Evolutionary conservation across 2,888 invertebrate species (phyloP), one percentile per base, ranked within the genome.

Genomic region (Epinotia ramella): DNA sequence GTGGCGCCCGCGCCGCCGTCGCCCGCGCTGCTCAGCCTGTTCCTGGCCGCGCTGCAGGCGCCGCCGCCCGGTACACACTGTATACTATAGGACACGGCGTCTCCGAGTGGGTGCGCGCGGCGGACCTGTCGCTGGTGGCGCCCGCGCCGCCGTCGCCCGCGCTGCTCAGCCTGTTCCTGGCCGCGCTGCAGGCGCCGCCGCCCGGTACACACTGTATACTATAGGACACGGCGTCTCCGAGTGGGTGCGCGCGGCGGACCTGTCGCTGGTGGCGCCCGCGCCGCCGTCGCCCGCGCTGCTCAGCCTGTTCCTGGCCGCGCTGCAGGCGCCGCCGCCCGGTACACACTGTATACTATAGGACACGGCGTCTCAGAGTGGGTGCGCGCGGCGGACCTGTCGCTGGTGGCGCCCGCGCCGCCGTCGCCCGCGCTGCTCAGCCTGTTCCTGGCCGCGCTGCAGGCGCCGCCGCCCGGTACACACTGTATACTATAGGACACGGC

Each of bases 91-190:
- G 40, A 40, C 33, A 33, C 33, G 80, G 81, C 18, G 80, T 92
- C 77, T 81, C 82, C 9, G 93, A 92, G 80, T 91, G 88, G 80
- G 72, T 93, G 78, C 91, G 91, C 49, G 91, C 91, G 3, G 93
- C 89, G 0, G 94, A 94, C 86, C 77, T 94, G 81, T 88, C 94
- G 78, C 86, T 94, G 66, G 88, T 91, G 76, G 88, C 94, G 78
- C 88, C 89, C 49, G 77, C 65, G 60, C 87, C 87, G 77, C 94
- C 94, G 44, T 79, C 87, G n/a, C 80, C 84, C 5, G 86, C 80
- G 3, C 83, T 94, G 44, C 79, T 92, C 76, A 79, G 80, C 0
- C 81, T 87, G 5, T 89, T 92, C 81, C 85, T 91, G 24, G 11
- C 69, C 60, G 84, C 86, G 2, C 79, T 92, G 64, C 77, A 77